Percentiles rank a stretch among this genome's conserved stretches.
Conservation (phyloP, 1,140 invertebrate genomes). For the Bombus superbus region DNA sequence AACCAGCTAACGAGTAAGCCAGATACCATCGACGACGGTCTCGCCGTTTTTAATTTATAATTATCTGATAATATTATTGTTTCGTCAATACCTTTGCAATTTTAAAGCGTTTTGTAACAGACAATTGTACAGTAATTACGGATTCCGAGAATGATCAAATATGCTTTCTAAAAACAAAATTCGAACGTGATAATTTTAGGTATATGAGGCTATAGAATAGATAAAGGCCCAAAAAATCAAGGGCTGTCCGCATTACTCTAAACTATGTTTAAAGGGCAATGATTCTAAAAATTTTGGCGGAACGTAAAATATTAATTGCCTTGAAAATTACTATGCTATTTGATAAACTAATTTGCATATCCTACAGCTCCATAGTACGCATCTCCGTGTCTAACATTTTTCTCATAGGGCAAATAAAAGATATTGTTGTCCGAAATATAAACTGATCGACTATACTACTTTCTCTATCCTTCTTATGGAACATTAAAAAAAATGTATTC, state of each 20-base stretch:
- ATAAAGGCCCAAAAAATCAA: no score
- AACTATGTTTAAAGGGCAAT: no score
- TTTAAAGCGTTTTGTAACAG: background rate
- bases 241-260: no score
- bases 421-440: background rate
- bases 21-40: background rate
- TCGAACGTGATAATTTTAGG: no score
- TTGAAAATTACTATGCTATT: no score
- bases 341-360: no score
- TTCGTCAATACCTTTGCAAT: background rate
- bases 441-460: background rate
- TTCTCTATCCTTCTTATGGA: background rate
- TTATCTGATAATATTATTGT: background rate
- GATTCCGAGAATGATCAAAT: background rate
- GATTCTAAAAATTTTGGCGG: no score
- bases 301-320: no score
- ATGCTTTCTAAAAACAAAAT: background rate
- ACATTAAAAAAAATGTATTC: background rate
- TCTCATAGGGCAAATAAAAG: no score
- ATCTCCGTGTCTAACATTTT: no score
- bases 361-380: no score
- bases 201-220: no score
- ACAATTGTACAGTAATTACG: conserved; percentile 6
- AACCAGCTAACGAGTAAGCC: conserved; percentile 20
- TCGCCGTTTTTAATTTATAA: conserved; percentile 48